Conservation (phyloP, 2,888 invertebrate species). For the Drosophila falleni region DNA sequence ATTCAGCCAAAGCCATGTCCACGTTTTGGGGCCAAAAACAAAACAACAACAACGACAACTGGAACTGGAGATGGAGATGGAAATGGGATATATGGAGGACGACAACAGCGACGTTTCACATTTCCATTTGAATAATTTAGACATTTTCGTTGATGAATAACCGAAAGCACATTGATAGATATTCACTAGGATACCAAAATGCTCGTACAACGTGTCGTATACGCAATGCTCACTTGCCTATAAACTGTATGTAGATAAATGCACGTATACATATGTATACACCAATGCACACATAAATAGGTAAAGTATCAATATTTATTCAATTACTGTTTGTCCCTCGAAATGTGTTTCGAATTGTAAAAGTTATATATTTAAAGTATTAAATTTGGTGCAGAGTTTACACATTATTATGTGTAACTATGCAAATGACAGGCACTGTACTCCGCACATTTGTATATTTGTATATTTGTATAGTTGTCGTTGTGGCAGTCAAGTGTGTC, state of each 20-base stretch:
- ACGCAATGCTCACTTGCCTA: slow-evolving; percentile 39
- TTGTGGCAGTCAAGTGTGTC: slow-evolving; percentile 24
- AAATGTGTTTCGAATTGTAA: not conserved
- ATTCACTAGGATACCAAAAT: slow-evolving; percentile 21
- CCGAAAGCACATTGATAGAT: slow-evolving; percentile 81
- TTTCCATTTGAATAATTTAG: slow-evolving; percentile 83
- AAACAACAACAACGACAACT: slow-evolving; percentile 34
- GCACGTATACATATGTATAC: not conserved
- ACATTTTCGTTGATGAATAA: slow-evolving; percentile 82
- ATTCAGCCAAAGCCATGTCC: slow-evolving; percentile 65
- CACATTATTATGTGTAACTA: not conserved
- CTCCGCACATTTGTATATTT: not conserved
- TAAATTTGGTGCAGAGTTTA: not conserved
- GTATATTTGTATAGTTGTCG: slow-evolving; percentile 1
- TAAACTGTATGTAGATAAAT: not conserved
- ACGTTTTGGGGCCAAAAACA: slow-evolving; percentile 63
- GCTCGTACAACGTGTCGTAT: slow-evolving; percentile 42
- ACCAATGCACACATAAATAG: not conserved
- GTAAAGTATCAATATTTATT: not conserved
- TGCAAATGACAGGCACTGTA: slow-evolving; percentile 1
- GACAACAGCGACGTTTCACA: slow-evolving; percentile 66
- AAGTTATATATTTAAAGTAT: not conserved
- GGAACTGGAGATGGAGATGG: slow-evolving; percentile 3
- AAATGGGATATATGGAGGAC: slow-evolving; percentile 15
- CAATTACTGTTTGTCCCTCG: not conserved